Evolutionary conservation across 2,797 vertebrate genomes (phyloP).

Genomic region (Rhodeus uyekii): DNA sequence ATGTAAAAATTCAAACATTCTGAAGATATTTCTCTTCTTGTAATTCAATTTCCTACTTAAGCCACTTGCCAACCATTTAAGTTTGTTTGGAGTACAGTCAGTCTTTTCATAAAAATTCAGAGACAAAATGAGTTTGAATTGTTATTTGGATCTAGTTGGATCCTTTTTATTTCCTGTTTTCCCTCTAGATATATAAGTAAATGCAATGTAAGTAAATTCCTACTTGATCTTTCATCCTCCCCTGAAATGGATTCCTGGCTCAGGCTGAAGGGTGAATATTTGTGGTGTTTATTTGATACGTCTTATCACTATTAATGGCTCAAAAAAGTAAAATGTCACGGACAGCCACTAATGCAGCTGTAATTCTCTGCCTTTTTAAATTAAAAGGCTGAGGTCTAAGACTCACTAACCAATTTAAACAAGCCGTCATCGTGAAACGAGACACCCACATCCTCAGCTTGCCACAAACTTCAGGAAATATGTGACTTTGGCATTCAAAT

Average conservation of each 20-base stretch:
- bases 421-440: conserved; percentile 9
- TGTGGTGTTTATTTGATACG: conserved; percentile 9
- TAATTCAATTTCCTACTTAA: background rate
- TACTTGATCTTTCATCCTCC: background rate
- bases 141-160: conserved; percentile 17
- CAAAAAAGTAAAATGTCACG: conserved; percentile 36
- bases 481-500: conserved; percentile 23
- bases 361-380: conserved; percentile 18
- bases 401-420: conserved; percentile 23
- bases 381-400: conserved; percentile 4
- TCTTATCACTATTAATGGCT: conserved; percentile 22
- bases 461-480: conserved; percentile 43
- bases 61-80: background rate
- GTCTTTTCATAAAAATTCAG: background rate
- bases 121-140: background rate
- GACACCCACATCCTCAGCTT: conserved; percentile 41
- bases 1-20: background rate
- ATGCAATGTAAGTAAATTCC: conserved; percentile 14
- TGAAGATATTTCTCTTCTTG: background rate
- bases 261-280: background rate
- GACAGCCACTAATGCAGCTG: conserved; percentile 18
- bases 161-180: conserved; percentile 2
- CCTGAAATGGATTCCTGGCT: background rate
- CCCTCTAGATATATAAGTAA: background rate
- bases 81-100: no score